Evolutionary conservation across 1,140 invertebrate genomes (phyloP), one percentile per base, ranked within the genome.

Genomic region (Myzus persicae): DNA sequence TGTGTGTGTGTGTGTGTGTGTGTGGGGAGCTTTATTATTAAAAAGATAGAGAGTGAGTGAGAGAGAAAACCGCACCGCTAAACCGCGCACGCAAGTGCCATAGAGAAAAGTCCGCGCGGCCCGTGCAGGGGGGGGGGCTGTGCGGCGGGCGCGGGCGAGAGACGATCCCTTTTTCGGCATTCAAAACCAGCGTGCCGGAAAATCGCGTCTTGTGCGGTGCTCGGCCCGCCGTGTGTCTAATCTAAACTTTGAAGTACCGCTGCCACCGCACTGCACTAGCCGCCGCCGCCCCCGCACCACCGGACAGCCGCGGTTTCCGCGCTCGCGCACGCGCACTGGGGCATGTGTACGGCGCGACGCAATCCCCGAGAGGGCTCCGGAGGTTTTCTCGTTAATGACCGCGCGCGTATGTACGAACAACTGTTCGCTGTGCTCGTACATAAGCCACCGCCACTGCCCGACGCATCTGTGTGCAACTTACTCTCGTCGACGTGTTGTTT

Each of bases 201-300:
- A 90, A 90, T 90, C 89, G 51, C 89, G 89, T 90, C 89, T 90
- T 89, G 87, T 89, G 87, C 87, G 46, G 87, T 85, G 84, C 81
- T 38, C 81, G 36, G 36, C 46, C 20, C 51, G 89, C 89, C 89
- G 89, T 90, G 89, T 44, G 89, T 90, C 89, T 90, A 90, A 90
- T 90, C 89, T 59, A 90, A 90, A 90, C 89, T 90, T 90, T 90
- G 51, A 90, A 90, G 89, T 90, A 38, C 31, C 24, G 26, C 85
- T 36, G n/a, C 44, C 40, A 8, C n/a, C 40, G 20, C n/a, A 48
- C 46, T 18, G 46, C 44, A 46, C 31, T n/a, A 11, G 42, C 38
- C 82, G 82, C 40, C 82, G 3, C 84, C 42, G 31, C 84, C 26
- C 11, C 24, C 82, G 24, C 82, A 4, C 40, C 67, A 0, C 14